phyloP scores from a whole-genome alignment of 1,140 invertebrate genomes.

The Papilio xuthus region DNA sequence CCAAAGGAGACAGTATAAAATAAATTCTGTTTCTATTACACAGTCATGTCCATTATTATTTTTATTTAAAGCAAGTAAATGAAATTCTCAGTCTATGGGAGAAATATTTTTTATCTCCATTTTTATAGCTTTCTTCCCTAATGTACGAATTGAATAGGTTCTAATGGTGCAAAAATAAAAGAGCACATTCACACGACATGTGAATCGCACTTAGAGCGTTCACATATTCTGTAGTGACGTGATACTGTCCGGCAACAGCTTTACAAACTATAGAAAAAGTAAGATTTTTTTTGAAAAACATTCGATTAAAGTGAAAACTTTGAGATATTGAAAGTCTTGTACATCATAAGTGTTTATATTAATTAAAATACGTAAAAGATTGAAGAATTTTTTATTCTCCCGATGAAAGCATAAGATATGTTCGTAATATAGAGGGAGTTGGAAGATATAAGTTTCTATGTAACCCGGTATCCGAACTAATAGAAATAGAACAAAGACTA shows the following conservation, averaged over 20 bases:
- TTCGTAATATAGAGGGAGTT: too few relatives aligned
- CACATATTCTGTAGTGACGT: conserved; percentile 41
- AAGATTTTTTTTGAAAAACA: conserved; percentile 57
- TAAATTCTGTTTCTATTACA: background rate
- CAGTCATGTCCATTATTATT: background rate
- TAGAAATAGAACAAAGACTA: too few relatives aligned
- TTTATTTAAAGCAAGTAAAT: background rate
- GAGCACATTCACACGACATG: conserved; percentile 39
- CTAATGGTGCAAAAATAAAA: conserved; percentile 25
- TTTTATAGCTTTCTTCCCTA: background rate
- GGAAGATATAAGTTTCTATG: too few relatives aligned
- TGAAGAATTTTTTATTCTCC: too few relatives aligned
- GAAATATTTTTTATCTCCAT: background rate
- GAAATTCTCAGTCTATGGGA: background rate
- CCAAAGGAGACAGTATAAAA: background rate
- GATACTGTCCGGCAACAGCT: conserved; percentile 28
- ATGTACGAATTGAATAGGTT: conserved; percentile 10
- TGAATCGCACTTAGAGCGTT: conserved; percentile 24
- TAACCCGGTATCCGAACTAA: too few relatives aligned
- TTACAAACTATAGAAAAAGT: conserved; percentile 31
- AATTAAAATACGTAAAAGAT: too few relatives aligned
- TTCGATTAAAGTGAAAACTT: conserved; percentile 50
- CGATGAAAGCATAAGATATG: too few relatives aligned
- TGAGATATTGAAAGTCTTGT: conserved; percentile 39
- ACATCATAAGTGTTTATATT: background rate